Evolutionary conservation across 2,888 invertebrate genomes (phyloP), one percentile per base, ranked within the genome.

Genomic region (Pediacus dermestoides): DNA sequence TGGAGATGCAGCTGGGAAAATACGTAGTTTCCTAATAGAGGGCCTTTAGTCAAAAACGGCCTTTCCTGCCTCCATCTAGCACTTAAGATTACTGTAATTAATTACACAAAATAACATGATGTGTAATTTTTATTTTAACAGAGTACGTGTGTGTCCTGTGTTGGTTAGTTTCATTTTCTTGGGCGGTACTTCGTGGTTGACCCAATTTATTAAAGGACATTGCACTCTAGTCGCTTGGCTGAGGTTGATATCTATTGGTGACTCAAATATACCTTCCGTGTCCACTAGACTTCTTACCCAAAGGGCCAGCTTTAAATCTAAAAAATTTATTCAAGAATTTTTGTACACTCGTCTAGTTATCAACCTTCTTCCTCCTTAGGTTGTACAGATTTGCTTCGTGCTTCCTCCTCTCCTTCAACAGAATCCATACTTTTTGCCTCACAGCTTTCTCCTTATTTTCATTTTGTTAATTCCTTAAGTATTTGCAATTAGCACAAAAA

Each of bases 1-100:
- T 84, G 82, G 55, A 84, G 80, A 61, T 84, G 82, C 21, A 81
- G 66, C 61, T 83, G 82, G 0, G 81, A 78, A 33, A 83, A 72
- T 1, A 78, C 67, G 48, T 81, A 82, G 41, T 76, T 78, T 4
- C 75, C 75, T 2, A 66, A 38, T 26, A 84, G 70, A 0, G 80
- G 79, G 0, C 82, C 82, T 0, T 74, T 76, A 35, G 70, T 67
- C 25, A 83, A 48, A 53, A 74, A 79, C 0, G 82, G 81, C 2
- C 76, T 61, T 43, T 78, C 76, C 3, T 74, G 65, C 25, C 64
- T 69, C 82, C 82, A 84, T 65, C 78, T 79, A 1, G 75, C 76
- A 32, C 78, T 80, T 7, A 82, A 44, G 32, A 81, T 60, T 21
- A 80, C 82, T 82, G 27, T 23, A 23, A 12, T 30, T 31, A 31